phyloP scores from a whole-genome alignment of 2,797 vertebrate genomes.

The Crax fasciolata region DNA sequence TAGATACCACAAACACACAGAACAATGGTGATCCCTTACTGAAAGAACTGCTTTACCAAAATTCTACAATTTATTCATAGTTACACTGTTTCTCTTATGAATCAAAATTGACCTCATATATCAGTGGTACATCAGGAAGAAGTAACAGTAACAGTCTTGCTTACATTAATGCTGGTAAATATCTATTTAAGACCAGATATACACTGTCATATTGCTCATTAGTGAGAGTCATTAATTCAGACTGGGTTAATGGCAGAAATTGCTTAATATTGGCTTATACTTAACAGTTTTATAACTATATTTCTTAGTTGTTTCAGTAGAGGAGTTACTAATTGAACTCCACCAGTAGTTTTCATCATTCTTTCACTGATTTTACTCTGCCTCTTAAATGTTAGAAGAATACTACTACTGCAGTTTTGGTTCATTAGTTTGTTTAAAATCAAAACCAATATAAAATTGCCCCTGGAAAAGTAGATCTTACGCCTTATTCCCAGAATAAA shows the following conservation, averaged over 20 bases:
- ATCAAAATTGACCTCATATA: not conserved
- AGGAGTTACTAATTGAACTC: not conserved
- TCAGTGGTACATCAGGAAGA: not conserved
- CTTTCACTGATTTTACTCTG: not conserved
- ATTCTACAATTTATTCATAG: not conserved
- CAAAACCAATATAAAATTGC: not conserved
- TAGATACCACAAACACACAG: not conserved
- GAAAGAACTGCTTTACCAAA: not conserved
- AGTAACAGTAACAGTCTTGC: not conserved
- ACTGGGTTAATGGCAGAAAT: not conserved
- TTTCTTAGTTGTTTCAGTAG: not conserved
- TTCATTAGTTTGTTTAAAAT: not conserved
- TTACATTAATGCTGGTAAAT: not conserved
- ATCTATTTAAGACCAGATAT: not conserved
- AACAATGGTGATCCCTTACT: not conserved
- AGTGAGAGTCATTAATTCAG: not conserved
- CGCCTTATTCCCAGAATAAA: not conserved
- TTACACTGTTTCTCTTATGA: not conserved
- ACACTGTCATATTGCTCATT: not conserved
- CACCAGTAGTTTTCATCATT: not conserved
- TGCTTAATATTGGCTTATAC: not conserved
- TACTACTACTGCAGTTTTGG: not conserved
- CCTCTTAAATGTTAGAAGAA: not conserved
- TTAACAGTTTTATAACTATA: not conserved
- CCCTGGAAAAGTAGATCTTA: not conserved